phyloP scores from a whole-genome alignment of 92 coral and sea anemone genomes.

The Plumapathes pennacea region DNA sequence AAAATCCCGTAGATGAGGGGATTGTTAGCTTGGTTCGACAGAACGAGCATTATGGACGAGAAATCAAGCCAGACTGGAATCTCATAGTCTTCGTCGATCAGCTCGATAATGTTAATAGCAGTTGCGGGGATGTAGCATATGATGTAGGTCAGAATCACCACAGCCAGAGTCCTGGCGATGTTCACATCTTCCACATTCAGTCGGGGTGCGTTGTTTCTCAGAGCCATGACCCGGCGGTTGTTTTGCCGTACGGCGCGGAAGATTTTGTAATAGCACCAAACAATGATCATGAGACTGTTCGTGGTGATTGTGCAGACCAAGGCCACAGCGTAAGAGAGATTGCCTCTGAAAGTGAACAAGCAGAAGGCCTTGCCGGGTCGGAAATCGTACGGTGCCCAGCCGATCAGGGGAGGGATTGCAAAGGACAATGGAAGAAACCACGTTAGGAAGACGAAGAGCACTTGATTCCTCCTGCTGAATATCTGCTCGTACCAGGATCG shows the following conservation, averaged over 20 bases:
- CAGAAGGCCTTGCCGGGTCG: constrained; percentile 31
- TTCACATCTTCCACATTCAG: constrained; percentile 40
- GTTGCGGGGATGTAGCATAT: constrained; percentile 35
- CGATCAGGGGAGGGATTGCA: constrained; percentile 43
- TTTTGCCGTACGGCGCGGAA: constrained; percentile 40
- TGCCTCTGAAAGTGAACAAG: constrained; percentile 9
- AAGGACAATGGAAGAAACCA: constrained; percentile 25
- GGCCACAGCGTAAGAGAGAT: constrained; percentile 23
- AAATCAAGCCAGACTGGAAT: constrained; percentile 30
- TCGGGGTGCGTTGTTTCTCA: constrained; percentile 16
- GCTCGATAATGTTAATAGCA: constrained; percentile 2
- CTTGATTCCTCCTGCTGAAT: constrained; percentile 23
- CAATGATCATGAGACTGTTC: constrained; percentile 20
- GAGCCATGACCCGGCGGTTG: constrained; percentile 17
- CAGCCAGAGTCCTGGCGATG: constrained; percentile 30
- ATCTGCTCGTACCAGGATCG: constrained; percentile 32
- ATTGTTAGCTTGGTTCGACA: constrained; percentile 39
- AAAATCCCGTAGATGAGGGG: constrained; percentile 39
- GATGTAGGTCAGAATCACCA: constrained; percentile 35
- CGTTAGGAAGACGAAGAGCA: constrained; percentile 14
- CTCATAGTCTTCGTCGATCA: not conserved
- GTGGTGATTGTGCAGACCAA: constrained; percentile 17
- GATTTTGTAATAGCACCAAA: constrained; percentile 34
- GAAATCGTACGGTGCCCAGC: constrained; percentile 39
- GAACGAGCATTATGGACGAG: constrained; percentile 17